Conservation (phyloP, 2,888 invertebrate genomes). For the Blastobasis lacticolella region DNA sequence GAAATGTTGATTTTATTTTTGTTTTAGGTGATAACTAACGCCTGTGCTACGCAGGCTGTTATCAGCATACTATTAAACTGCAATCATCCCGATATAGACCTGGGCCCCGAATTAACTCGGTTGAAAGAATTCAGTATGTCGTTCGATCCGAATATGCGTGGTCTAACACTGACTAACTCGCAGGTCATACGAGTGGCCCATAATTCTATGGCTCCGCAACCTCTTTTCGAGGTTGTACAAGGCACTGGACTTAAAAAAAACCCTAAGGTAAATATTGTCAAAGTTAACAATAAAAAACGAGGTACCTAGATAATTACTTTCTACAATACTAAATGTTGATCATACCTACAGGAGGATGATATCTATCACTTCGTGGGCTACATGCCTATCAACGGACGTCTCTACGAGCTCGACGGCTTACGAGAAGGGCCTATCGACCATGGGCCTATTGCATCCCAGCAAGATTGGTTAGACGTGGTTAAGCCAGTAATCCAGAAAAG, state of each 20-base stretch:
- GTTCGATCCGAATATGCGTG: conserved; percentile 93
- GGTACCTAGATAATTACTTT: neutral
- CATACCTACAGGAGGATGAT: conserved; percentile 81
- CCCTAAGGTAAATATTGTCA: no score
- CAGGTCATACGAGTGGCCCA: conserved; percentile 94
- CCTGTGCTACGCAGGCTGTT: conserved; percentile 99
- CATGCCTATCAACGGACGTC: conserved; percentile 90
- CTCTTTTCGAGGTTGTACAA: conserved; percentile 91
- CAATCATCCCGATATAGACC: conserved; percentile 86
- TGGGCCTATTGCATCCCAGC: conserved; percentile 83
- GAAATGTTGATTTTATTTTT: neutral
- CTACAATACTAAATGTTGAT: neutral
- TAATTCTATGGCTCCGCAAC: conserved; percentile 96
- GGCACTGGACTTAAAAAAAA: neutral
- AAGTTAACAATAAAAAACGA: no score
- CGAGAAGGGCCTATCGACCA: conserved; percentile 96
- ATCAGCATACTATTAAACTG: conserved; percentile 95
- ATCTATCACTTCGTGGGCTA: conserved; percentile 98
- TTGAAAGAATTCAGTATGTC: conserved; percentile 89
- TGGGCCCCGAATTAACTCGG: conserved; percentile 84
- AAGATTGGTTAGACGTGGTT: conserved; percentile 93
- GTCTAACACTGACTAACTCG: conserved; percentile 95
- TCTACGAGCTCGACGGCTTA: conserved; percentile 97
- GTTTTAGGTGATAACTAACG: conserved; percentile 93
- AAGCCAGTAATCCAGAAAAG: conserved; percentile 93